Conservation (phyloP, 2,113 vertebrate species). For the Microtus ochrogaster region DNA sequence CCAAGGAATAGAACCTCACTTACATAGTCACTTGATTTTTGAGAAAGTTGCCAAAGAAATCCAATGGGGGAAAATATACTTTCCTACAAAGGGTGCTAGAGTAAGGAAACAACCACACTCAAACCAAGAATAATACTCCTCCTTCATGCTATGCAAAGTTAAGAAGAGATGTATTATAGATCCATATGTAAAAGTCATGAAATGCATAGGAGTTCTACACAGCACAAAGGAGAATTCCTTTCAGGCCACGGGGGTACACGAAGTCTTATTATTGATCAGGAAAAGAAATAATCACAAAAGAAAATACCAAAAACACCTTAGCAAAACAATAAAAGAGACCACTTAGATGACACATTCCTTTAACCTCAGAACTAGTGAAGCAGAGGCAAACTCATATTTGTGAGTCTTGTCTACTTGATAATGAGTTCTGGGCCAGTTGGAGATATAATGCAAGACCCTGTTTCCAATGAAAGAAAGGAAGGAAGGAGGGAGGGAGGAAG, state of each 20-base stretch:
- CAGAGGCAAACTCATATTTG: neutral
- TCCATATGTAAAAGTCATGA: neutral
- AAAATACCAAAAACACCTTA: neutral
- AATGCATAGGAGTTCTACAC: neutral
- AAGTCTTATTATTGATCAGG: neutral
- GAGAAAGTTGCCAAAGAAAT: neutral
- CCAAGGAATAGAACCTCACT: neutral
- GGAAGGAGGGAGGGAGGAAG: accelerated
- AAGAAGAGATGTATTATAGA: neutral
- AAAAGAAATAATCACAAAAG: neutral
- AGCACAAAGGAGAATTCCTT: neutral
- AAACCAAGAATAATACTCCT: neutral
- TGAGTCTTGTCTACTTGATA: neutral
- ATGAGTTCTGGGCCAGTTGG: neutral
- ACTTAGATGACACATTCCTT: neutral
- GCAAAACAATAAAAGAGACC: neutral
- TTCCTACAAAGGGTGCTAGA: slow-evolving; percentile 5
- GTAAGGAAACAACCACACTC: slow-evolving; percentile 9
- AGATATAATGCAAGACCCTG: neutral
- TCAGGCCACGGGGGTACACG: neutral
- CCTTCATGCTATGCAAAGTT: neutral
- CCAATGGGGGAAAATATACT: neutral
- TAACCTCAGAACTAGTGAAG: neutral
- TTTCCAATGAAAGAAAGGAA: neutral
- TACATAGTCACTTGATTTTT: slow-evolving; percentile 3